Conservation (phyloP, 2,113 vertebrate genomes). For the Cyanistes caeruleus region DNA sequence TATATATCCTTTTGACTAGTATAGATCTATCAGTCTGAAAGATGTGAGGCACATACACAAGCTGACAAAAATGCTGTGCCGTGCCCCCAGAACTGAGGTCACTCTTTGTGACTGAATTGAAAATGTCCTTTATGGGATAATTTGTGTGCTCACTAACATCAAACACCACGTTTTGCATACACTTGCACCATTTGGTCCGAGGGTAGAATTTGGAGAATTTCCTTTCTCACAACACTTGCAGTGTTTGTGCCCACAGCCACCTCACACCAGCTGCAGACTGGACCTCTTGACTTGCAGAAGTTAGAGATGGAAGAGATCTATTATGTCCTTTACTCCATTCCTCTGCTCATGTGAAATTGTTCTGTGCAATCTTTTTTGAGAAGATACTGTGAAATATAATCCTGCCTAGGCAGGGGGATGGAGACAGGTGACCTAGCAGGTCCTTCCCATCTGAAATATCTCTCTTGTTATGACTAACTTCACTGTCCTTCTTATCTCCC, state of each 20-base stretch:
- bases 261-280: background rate
- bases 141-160: background rate
- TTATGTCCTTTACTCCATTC: slow-evolving; percentile 63
- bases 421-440: slow-evolving; percentile 51
- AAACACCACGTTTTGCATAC: background rate
- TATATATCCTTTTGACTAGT: background rate
- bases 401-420: slow-evolving; percentile 36
- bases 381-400: slow-evolving; percentile 52
- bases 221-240: background rate
- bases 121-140: background rate
- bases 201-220: background rate
- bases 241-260: background rate
- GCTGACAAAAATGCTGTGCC: background rate
- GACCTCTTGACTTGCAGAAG: slow-evolving; percentile 39
- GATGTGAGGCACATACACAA: background rate
- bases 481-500: slow-evolving; percentile 51
- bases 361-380: slow-evolving; percentile 47
- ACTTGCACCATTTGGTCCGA: background rate
- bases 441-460: slow-evolving; percentile 71
- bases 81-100: background rate
- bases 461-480: slow-evolving; percentile 43
- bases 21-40: background rate
- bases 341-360: slow-evolving; percentile 65
- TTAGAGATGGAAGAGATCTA: slow-evolving; percentile 68
- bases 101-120: background rate